Conservation (phyloP, 2,888 invertebrate genomes). For the Meteorus cinctellus region DNA sequence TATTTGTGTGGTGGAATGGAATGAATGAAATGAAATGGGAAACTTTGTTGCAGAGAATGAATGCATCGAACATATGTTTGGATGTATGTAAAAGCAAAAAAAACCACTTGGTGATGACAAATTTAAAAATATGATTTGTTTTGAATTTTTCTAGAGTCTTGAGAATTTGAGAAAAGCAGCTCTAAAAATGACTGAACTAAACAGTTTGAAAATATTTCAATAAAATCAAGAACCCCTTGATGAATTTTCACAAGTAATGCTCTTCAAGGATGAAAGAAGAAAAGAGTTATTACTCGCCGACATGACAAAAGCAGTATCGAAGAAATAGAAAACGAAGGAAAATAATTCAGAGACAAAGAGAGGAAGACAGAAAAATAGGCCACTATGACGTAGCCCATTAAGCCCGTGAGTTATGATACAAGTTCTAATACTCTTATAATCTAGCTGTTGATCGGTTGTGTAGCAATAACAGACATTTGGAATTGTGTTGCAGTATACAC, state of each 20-base stretch:
- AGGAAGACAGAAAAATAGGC: conserved; percentile 43
- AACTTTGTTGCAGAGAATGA: too few species aligned
- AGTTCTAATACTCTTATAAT: conserved; percentile 73
- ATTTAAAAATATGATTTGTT: too few species aligned
- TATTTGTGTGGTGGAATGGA: not conserved
- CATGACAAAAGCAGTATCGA: conserved; percentile 67
- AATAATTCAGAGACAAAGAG: conserved; percentile 3
- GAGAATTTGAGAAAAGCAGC: too few species aligned
- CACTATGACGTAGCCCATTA: conserved; percentile 65
- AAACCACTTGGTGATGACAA: too few species aligned
- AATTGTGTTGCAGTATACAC: conserved; percentile 39
- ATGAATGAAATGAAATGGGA: not conserved
- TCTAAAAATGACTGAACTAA: too few species aligned
- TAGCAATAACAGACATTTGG: not conserved
- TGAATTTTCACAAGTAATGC: too few species aligned
- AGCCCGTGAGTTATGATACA: conserved; percentile 70
- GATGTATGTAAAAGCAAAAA: too few species aligned
- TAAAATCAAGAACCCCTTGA: too few species aligned
- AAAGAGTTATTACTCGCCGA: conserved; percentile 50
- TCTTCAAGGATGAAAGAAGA: not conserved
- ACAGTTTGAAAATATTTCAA: too few species aligned
- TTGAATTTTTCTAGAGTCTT: too few species aligned
- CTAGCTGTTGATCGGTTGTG: conserved; percentile 67
- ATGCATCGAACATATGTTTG: too few species aligned
- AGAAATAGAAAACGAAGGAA: conserved; percentile 33